Conservation (phyloP, 2,888 invertebrate species). For the Pediacus dermestoides region DNA sequence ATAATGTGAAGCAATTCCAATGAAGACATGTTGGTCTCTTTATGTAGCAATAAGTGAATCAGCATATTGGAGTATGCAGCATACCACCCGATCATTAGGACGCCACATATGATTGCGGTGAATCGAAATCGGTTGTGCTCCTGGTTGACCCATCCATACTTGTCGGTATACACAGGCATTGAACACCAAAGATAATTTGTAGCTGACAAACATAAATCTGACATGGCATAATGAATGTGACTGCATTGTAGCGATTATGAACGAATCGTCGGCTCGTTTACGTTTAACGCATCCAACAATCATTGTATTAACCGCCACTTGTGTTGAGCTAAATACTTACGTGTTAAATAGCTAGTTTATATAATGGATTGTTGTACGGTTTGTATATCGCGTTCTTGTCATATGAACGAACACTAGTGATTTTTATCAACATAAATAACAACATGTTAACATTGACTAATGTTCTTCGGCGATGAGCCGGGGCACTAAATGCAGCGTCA, state of each 20-base stretch:
- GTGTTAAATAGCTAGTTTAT: slow-evolving; percentile 2
- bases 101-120: too few species aligned
- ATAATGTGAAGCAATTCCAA: too few species aligned
- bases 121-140: too few species aligned
- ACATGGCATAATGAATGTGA: neutral
- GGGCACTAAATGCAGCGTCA: neutral
- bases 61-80: too few species aligned
- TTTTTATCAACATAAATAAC: neutral
- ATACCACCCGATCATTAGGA: too few species aligned
- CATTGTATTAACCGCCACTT: slow-evolving; percentile 1
- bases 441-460: slow-evolving; percentile 6
- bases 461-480: neutral
- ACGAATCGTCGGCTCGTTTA: slow-evolving; percentile 2
- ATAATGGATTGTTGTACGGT: slow-evolving; percentile 2
- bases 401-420: slow-evolving; percentile 1
- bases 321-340: slow-evolving; percentile 1
- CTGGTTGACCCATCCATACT: neutral
- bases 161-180: slow-evolving; percentile 3
- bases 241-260: slow-evolving; percentile 1
- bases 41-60: too few species aligned
- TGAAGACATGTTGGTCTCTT: too few species aligned
- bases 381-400: neutral
- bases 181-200: slow-evolving; percentile 2
- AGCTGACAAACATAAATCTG: slow-evolving; percentile 1
- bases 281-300: neutral